Conservation (phyloP, 2,797 vertebrate species). For the Cyclura pinguis region DNA sequence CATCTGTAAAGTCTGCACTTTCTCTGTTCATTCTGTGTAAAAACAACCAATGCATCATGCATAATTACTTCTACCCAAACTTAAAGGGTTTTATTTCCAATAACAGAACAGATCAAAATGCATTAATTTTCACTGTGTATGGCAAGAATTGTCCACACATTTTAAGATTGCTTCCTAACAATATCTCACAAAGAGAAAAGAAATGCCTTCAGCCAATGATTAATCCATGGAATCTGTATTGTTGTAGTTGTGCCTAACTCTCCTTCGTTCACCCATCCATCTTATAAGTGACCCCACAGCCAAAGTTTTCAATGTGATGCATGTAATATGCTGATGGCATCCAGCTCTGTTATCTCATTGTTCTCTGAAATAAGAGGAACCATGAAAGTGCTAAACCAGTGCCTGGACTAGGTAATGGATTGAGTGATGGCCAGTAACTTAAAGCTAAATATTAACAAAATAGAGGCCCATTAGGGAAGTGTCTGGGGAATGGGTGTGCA, state of each 20-base stretch:
- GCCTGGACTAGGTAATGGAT: not conserved
- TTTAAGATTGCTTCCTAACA: not conserved
- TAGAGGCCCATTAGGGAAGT: not conserved
- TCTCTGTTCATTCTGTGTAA: not conserved
- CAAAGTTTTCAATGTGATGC: not conserved
- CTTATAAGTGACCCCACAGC: not conserved
- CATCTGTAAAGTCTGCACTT: no score
- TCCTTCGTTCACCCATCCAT: not conserved
- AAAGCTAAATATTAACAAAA: not conserved
- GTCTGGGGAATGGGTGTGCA: not conserved
- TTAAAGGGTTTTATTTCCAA: not conserved
- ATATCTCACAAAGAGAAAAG: not conserved
- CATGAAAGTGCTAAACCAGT: no score
- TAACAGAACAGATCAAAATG: not conserved
- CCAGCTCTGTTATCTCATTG: not conserved
- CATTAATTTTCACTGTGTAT: not conserved
- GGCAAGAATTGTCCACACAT: not conserved
- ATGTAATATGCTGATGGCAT: not conserved
- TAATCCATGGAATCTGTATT: not conserved
- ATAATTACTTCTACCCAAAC: not conserved
- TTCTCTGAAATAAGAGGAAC: no score
- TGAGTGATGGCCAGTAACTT: not conserved
- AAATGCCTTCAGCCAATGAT: not conserved
- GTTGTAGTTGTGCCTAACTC: not conserved
- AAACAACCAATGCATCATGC: conserved; percentile 1